Conservation (phyloP, 2,797 vertebrate species). For the Molossus molossus region DNA sequence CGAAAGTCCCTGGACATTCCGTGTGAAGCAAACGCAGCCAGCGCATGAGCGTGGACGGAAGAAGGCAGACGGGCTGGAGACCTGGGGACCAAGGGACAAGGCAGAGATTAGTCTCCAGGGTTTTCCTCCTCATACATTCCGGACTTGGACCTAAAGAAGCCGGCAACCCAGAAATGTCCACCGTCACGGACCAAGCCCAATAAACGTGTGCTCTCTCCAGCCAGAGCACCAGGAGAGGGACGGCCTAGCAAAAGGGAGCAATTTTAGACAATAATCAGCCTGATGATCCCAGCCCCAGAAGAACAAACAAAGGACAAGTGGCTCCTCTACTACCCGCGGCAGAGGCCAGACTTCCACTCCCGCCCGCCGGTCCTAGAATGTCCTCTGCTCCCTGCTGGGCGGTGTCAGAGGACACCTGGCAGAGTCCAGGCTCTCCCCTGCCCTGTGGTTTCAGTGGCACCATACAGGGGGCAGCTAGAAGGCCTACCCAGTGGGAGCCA, state of each 20-base stretch:
- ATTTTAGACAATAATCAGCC: neutral
- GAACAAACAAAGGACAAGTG: neutral
- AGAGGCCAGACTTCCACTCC: neutral
- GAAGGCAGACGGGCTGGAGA: neutral
- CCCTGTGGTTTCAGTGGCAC: neutral
- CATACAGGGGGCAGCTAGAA: too few relatives aligned
- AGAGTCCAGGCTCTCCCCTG: fast-evolving
- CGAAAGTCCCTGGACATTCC: neutral
- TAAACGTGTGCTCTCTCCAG: neutral
- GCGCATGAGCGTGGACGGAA: neutral
- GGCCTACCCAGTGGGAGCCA: neutral
- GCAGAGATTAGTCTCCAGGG: neutral
- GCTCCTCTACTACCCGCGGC: fast-evolving
- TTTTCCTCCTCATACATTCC: neutral
- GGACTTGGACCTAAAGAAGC: neutral
- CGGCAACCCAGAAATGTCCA: neutral
- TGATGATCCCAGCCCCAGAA: neutral
- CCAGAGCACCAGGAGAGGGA: neutral
- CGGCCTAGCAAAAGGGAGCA: neutral
- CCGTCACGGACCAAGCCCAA: neutral
- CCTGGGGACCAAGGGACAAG: neutral
- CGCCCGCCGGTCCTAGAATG: too few relatives aligned
- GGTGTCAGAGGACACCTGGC: neutral
- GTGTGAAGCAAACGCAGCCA: neutral
- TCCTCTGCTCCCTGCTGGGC: too few relatives aligned